Evolutionary conservation across 2,888 invertebrate genomes (phyloP), one percentile per base, ranked within the genome.

Genomic region (Allygus modestus): DNA sequence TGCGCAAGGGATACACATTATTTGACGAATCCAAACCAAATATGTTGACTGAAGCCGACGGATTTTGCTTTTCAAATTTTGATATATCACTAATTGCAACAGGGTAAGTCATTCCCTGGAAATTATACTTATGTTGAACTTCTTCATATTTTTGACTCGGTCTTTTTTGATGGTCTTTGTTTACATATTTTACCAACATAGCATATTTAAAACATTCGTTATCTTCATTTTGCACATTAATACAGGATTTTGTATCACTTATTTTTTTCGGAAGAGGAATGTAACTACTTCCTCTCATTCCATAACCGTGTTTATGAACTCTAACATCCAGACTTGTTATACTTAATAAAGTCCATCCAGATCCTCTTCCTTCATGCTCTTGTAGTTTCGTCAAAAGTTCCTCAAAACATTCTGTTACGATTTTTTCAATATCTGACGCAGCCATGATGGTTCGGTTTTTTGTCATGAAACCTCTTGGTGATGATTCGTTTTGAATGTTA

Each of bases 141-240:
- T 11, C 26, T 5, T 26, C 17, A n/a, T 43, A 75, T 75, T 2
- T 4, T 75, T 20, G 1, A 43, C 9, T 33, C 4, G 69, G 69
- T 69, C 28, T 12, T 17, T 31, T 1, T 15, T 7, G 7, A 31
- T 69, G 28, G 4, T 69, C 33, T 17, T 17, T n/a, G n/a, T n/a
- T 7, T 17, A 69, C 31, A 69, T 20, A 31, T 31, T 79, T 79
- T 20, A 51, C 31, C 5, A 79, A 51, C 79, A 79, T 79, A 28
- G 43, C 79, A 43, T 79, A 79, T 28, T 46, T 51, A 51, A 79
- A 79, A 79, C 79, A 46, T 79, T 51, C 17, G 20, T 46, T 51
- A 31, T 79, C 28, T 28, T 23, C 23, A 43, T 43, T 79, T 28
- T 51, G 46, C 11, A 46, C 79, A n/a, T 79, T 79, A n/a, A 79